Base-by-base conservation (phyloP, 1,140 invertebrate genomes). In the Tetraneura akinire region DNA sequence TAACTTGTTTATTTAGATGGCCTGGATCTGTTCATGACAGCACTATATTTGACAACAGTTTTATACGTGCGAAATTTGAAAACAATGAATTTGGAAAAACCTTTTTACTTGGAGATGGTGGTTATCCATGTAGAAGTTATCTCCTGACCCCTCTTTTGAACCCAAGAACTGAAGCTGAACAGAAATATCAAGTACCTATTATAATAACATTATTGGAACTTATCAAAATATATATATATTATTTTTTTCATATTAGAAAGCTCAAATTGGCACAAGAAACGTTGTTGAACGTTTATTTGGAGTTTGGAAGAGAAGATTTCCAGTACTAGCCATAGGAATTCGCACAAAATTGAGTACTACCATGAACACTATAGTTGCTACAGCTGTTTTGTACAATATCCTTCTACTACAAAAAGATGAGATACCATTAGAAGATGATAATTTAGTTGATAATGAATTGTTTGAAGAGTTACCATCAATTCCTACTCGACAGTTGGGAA, bases 11-110 rank as follows among this genome's bases (percentile, higher is more conserved):
- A n/a, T n/a, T n/a, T n/a, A n/a, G n/a, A n/a, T 86, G 85, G 85
- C 85, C 84, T 3, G 85, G 85, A 14, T 83, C 81, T 45, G 80
- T 81, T 13, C 85, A 86, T 37, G 32, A 37, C 32, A 3, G 8
- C 3, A 8, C 8, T 37, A 37, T 37, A 37, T 37, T 37, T 37
- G 8, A 37, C 74, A 85, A 86, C 80, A 80, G 78, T 66, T 73
- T 78, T 82, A 80, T 80, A 76, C 71, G 32, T 73, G 81, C 66
- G 26, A 32, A 51, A 14, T 81, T 49, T 51, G 26, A 84, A 16
- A 16, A 83, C 6, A 82, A 80, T n/a, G 83, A 84, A 71, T 26
- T 18, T 21, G n/a, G n/a, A n/a, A n/a, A n/a, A n/a, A n/a, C n/a
- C n/a, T n/a, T n/a, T n/a, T n/a, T n/a, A n/a, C n/a, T n/a, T n/a